phyloP scores from a whole-genome alignment of 2,113 vertebrate species.

The Cinclus mexicanus region DNA sequence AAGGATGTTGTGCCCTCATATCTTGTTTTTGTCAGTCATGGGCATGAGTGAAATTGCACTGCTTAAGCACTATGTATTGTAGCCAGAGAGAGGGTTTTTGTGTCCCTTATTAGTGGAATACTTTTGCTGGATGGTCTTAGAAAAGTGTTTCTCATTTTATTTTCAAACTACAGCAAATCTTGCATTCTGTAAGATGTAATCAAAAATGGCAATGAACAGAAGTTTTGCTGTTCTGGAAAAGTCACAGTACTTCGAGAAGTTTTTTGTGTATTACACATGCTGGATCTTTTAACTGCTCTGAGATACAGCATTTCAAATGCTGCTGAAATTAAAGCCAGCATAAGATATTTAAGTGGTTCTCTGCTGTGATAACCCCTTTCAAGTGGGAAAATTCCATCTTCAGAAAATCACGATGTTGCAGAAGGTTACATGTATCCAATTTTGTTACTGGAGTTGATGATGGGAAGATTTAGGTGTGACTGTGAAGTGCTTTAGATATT shows the following conservation, averaged over 20 bases:
- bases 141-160: background rate
- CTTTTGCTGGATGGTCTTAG: background rate
- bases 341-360: background rate
- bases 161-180: background rate
- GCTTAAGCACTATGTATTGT: background rate
- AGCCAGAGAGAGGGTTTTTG: background rate
- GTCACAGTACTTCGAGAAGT: background rate
- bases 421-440: background rate
- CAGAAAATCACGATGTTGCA: background rate
- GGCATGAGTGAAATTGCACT: background rate
- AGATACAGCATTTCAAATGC: background rate
- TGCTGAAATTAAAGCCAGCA: background rate
- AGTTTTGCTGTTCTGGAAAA: background rate
- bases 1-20: background rate
- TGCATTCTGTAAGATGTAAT: background rate
- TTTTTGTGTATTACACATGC: background rate
- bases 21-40: background rate
- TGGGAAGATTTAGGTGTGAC: constrained; percentile 36
- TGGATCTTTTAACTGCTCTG: background rate
- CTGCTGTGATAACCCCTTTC: background rate
- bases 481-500: constrained; percentile 20
- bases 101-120: background rate
- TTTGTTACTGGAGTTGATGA: background rate
- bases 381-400: background rate
- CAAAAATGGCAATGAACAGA: background rate